Evolutionary conservation across 2,888 invertebrate species (phyloP).

Genomic region (Drosophila acutilabella): DNA sequence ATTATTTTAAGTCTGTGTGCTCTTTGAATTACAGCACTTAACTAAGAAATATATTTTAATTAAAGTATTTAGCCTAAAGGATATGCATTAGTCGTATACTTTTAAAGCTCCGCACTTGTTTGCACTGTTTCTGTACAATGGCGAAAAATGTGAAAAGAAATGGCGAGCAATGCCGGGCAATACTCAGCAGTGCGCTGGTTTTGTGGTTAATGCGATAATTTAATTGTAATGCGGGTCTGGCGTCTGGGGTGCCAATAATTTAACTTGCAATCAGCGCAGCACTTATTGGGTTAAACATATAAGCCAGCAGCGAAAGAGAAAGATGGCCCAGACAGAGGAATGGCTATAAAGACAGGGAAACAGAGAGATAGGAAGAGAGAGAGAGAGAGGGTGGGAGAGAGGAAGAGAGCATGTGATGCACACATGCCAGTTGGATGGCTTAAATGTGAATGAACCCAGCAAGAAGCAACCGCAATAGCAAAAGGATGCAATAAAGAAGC

Average conservation of each 20-base stretch:
- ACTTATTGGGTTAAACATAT: constrained; percentile 75
- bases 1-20: too few species aligned
- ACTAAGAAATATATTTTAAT: not conserved
- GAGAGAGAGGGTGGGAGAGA: not conserved
- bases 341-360: not conserved
- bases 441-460: constrained; percentile 71
- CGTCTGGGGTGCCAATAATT: constrained; percentile 71
- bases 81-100: not conserved
- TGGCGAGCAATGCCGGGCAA: constrained; percentile 9
- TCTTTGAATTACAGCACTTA: too few species aligned
- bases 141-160: constrained; percentile 4
- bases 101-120: not conserved
- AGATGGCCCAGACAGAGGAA: not conserved
- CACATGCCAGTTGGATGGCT: constrained; percentile 48
- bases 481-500: constrained; percentile 32
- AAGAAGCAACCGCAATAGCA: constrained; percentile 28
- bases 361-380: not conserved
- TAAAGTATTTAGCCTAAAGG: not conserved
- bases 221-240: constrained; percentile 78
- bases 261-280: constrained; percentile 76
- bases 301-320: constrained; percentile 35
- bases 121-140: not conserved
- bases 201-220: constrained; percentile 81
- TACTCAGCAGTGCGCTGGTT: constrained; percentile 40
- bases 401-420: constrained; percentile 12